Conservation (phyloP, 2,113 vertebrate genomes). For the Sander vitreus region DNA sequence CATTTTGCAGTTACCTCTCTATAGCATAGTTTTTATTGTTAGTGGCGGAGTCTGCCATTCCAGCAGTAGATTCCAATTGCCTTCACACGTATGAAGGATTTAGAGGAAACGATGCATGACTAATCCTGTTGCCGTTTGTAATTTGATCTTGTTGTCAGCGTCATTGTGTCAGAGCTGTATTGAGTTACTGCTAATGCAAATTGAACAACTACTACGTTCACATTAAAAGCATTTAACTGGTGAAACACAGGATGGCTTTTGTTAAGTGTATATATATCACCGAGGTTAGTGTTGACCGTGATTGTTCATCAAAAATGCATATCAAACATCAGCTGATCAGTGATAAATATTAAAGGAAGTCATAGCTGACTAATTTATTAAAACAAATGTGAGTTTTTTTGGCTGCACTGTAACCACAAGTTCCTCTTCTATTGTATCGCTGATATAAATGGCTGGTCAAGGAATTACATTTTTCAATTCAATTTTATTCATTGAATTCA, state of each 20-base stretch:
- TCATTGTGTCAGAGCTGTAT: neutral
- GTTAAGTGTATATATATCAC: neutral
- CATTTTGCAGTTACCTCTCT: no score
- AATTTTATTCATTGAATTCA: no score
- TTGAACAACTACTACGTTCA: neutral
- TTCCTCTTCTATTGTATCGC: neutral
- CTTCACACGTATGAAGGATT: neutral
- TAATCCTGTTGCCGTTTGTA: neutral
- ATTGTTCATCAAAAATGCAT: neutral
- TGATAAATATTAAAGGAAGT: neutral
- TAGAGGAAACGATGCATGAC: neutral
- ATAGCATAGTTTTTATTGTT: neutral
- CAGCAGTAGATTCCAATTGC: neutral
- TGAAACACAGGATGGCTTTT: neutral
- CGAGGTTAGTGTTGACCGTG: accelerated
- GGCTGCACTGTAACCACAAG: neutral
- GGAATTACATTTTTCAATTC: neutral
- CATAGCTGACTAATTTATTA: neutral
- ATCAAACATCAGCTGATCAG: neutral
- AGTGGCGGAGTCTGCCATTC: neutral
- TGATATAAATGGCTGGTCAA: neutral
- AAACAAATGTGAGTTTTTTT: constrained; percentile 3
- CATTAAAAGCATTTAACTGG: neutral
- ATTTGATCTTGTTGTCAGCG: neutral
- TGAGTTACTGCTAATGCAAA: neutral